Conservation (phyloP, 2,797 vertebrate species). For the Acanthis flammea region DNA sequence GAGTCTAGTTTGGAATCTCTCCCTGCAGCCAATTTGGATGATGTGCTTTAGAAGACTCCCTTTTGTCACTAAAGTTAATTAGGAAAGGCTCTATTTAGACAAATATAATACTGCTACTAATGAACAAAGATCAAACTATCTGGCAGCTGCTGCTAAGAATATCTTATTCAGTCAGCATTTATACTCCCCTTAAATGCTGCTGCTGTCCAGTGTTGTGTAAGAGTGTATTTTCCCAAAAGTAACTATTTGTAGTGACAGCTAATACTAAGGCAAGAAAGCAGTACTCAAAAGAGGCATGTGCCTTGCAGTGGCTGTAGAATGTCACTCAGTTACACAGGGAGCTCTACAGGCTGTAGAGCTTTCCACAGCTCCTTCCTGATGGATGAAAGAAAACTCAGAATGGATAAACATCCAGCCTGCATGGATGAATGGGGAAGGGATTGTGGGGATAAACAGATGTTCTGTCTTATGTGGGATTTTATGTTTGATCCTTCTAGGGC, state of each 20-base stretch:
- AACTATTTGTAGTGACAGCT: background rate
- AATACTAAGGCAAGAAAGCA: background rate
- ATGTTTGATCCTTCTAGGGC: background rate
- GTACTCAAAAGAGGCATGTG: background rate
- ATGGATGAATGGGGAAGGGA: background rate
- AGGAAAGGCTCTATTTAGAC: background rate
- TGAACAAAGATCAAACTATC: background rate
- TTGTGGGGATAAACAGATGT: background rate
- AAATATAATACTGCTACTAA: slow-evolving; percentile 6
- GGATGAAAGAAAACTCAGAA: slow-evolving; percentile 11
- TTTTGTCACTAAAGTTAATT: slow-evolving; percentile 18
- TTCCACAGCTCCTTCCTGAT: background rate
- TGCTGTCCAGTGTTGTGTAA: background rate
- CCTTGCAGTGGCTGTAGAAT: background rate
- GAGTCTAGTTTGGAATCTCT: background rate
- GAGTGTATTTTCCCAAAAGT: background rate
- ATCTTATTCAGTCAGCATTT: background rate
- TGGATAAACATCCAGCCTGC: background rate
- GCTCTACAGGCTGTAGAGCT: background rate
- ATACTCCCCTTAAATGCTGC: background rate
- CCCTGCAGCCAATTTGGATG: background rate
- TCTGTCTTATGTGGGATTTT: background rate
- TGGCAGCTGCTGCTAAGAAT: background rate
- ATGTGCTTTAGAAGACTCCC: background rate
- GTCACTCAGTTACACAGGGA: fast-evolving